Conservation (phyloP, 1,140 invertebrate species). For the Drosophila yakuba region DNA sequence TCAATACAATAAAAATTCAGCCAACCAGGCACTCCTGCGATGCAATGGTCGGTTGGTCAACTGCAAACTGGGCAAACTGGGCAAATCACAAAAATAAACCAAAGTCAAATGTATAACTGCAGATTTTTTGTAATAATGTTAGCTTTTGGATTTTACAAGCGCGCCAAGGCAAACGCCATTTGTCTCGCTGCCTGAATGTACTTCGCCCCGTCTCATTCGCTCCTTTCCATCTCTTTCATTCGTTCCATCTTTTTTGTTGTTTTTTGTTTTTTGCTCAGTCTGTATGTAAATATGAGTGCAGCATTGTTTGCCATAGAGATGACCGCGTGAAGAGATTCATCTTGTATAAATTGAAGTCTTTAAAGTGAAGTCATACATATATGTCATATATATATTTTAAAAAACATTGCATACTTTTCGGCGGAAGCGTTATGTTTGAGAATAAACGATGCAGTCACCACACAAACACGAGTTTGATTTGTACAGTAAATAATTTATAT, state of each 20-base stretch:
- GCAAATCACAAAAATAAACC: conserved; percentile 63
- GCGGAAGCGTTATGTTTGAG: too few relatives aligned
- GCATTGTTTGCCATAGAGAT: conserved; percentile 37
- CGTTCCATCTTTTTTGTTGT: not conserved
- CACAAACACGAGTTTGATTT: too few relatives aligned
- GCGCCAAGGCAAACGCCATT: conserved; percentile 58
- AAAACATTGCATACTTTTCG: too few relatives aligned
- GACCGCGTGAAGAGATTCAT: conserved; percentile 13
- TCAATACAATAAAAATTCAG: conserved; percentile 36
- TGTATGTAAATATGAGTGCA: conserved; percentile 15
- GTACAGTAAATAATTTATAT: too few relatives aligned
- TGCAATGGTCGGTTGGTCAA: conserved; percentile 38
- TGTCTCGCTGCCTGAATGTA: conserved; percentile 37
- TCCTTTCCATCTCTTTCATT: not conserved
- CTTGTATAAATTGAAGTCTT: too few relatives aligned
- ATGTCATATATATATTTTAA: too few relatives aligned
- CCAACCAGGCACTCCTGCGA: conserved; percentile 21
- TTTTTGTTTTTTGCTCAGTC: not conserved
- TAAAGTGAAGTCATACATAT: too few relatives aligned
- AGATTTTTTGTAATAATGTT: conserved; percentile 76
- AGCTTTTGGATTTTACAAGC: conserved; percentile 68
- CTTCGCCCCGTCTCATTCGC: not conserved
- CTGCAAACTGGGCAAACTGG: conserved; percentile 24
- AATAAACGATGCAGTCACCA: too few relatives aligned
- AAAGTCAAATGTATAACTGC: conserved; percentile 70